Evolutionary conservation across 1,140 invertebrate species (phyloP), one percentile per base, ranked within the genome.

Genomic region (Eumeta japonica): DNA sequence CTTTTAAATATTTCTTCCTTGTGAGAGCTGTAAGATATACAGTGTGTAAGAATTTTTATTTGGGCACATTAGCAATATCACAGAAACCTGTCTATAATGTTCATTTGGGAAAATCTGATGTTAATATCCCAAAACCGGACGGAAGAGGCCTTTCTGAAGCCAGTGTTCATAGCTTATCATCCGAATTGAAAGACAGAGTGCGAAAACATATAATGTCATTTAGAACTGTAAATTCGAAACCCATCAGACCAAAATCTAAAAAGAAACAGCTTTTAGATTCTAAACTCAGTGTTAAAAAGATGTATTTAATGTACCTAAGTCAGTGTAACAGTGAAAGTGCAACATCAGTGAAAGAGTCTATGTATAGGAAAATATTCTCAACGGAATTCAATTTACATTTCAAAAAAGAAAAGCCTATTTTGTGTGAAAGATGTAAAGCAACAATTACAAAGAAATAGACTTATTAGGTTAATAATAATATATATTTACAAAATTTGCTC

Each of bases 321-420:
- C 52, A 73, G 14, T 75, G 62, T 43, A 48, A 37, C 31, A 65
- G 57, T 34, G 56, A 72, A 32, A 59, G 58, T 45, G 27, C 57
- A 7, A 37, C 46, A 14, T 47, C 52, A 39, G 74, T 78, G 0
- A 76, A 75, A 50, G 66, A 75, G 36, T 72, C 68, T 2, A 73
- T 75, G 64, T 76, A 76, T 36, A 65, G 71, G 41, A 74, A 74
- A 42, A 72, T 76, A 39, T 73, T 76, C 45, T 70, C 64, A 38
- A 54, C 59, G 38, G 71, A 76, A 48, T 78, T 71, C 46, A 76
- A 78, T 59, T 54, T 78, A 34, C 55, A 65, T 55, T 73, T 76
- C 49, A 66, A 66, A 35, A 70, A 68, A 45, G 50, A 55, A 10
- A 76, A 76, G 39, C 43, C 52, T 41, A 12, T 11, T 30, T 14